Evolutionary conservation across 2,888 invertebrate genomes (phyloP), one percentile per base, ranked within the genome.

Genomic region (Chalcosyrphus nemorum): DNA sequence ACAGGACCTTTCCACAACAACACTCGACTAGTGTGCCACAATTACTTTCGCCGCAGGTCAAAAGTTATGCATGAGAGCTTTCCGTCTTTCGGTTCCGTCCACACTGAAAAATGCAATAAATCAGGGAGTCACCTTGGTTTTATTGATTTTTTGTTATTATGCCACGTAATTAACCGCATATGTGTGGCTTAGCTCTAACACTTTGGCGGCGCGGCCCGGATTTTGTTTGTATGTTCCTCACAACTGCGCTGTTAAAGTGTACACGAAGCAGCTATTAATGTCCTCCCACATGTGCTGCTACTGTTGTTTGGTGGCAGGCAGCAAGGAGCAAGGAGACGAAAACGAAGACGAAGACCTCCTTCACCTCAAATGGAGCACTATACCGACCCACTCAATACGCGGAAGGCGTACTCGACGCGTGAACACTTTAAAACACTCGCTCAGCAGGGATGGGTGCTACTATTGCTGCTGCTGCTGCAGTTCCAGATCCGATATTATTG

Each of bases 101-200:
- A 50, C 70, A 45, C 80, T 75, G 74, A 84, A 84, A 80, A 84
- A 45, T 80, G 80, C 84, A 80, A 84, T 84, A 84, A 84, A 84
- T 84, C 84, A 84, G 65, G 63, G 84, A 84, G 84, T 84, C 84
- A 84, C 84, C 84, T 84, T 84, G 84, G 74, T 70, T 84, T 84
- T 84, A 84, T 84, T 80, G 84, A 84, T 84, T 84, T 84, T 80
- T 80, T 70, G 80, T 65, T 80, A 65, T 84, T 84, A 75, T 63
- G 80, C 70, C 80, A 84, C 84, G 84, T 84, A 84, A 84, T 84
- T 84, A 84, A 80, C 84, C 84, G 75, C 84, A 84, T 84, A 41
- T 84, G 84, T 84, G 84, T 61, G 68, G 78, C 57, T 82, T 43
- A 74, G 82, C 50, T n/a, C n/a, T 63, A 82, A 59, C 78, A 74